Conservation (phyloP, 2,888 invertebrate species). For the Nemotelus nigrinus region DNA sequence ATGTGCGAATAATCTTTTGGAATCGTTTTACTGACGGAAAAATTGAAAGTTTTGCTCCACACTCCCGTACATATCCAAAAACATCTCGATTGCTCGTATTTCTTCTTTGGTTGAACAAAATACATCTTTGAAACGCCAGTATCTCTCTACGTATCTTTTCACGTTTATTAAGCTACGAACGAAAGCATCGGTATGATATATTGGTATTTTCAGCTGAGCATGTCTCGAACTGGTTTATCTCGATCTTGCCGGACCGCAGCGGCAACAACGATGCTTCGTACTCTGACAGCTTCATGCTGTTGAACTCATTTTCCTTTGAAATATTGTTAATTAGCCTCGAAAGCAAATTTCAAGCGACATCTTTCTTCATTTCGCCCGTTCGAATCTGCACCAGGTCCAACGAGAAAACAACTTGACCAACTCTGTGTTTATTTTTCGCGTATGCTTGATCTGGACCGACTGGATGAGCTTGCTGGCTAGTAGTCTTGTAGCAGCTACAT, state of each 20-base stretch:
- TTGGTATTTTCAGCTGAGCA: background rate
- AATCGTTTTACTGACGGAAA: no score
- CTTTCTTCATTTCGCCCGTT: background rate
- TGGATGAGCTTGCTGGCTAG: background rate
- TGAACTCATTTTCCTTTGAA: background rate
- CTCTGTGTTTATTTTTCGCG: no score
- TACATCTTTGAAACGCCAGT: background rate
- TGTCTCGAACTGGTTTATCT: background rate
- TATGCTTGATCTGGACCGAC: background rate
- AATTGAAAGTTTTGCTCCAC: background rate
- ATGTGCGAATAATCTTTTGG: no score
- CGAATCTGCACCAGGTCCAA: no score
- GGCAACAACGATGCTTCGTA: background rate
- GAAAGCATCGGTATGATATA: background rate
- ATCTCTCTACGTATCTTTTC: background rate
- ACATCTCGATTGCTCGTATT: background rate
- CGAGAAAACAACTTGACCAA: no score
- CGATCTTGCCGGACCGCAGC: background rate
- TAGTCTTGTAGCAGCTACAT: background rate
- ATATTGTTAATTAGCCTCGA: constrained; percentile 16
- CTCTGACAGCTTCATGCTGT: background rate
- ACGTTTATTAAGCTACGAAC: background rate
- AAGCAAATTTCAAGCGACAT: constrained; percentile 16
- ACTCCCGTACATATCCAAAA: background rate
- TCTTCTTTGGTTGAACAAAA: background rate